Evolutionary conservation across 2,113 vertebrate species (phyloP).

Genomic region (Odocoileus hemionus): DNA sequence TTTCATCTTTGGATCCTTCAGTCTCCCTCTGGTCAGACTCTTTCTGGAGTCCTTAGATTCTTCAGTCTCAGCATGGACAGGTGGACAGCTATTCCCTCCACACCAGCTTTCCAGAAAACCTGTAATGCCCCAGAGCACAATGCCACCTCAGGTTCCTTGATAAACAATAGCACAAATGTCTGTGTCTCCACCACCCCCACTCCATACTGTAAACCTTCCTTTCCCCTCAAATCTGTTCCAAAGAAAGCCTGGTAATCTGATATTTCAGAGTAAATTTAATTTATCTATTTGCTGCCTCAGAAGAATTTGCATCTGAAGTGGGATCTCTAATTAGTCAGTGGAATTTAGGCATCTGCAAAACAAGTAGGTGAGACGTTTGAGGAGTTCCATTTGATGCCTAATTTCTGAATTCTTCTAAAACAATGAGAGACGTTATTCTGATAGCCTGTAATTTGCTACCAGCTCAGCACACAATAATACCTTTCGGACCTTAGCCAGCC

Average conservation of each 20-base stretch:
- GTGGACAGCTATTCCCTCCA: background rate
- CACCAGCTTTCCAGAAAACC: background rate
- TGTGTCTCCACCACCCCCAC: background rate
- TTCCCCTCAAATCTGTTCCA: background rate
- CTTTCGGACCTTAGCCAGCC: background rate
- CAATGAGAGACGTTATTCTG: background rate
- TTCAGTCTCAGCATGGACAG: background rate
- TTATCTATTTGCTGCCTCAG: background rate
- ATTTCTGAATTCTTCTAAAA: constrained; percentile 24
- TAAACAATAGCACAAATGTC: background rate
- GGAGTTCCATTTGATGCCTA: background rate
- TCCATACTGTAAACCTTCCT: background rate
- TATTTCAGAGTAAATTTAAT: background rate
- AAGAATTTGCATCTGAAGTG: background rate
- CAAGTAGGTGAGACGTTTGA: background rate
- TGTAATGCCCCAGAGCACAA: background rate
- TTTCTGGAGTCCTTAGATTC: background rate
- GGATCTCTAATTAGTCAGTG: background rate
- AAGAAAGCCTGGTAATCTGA: background rate
- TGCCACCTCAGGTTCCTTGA: background rate
- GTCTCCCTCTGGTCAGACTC: background rate
- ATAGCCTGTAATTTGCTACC: background rate
- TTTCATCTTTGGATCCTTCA: background rate
- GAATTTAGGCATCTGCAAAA: background rate
- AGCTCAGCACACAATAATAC: background rate